Base-by-base conservation (phyloP, 2,113 vertebrate species). In the Pseudorectes ferrugineus region DNA sequence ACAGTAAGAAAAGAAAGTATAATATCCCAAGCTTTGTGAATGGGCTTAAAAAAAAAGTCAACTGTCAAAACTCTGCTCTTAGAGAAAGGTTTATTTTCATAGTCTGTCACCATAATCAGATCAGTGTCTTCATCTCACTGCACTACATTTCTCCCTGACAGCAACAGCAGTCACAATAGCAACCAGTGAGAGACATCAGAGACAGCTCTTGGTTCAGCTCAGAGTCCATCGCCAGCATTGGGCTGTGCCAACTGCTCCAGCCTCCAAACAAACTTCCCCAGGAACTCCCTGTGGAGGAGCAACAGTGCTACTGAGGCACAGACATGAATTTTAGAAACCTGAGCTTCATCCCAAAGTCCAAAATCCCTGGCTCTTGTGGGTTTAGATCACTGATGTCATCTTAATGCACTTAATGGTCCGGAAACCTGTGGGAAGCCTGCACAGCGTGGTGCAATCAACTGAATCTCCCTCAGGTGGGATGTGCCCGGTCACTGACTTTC, bases 51-150 rank as follows among this genome's bases (percentile, higher is more conserved):
- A 73, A 77, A 76, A 54, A 35, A 38, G 14, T 28, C 38, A 78
- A 21, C 52, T 78, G 48, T 75, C 89, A 78, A 71, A 90, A 77
- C 40, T 57, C 49, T 83, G 20, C n/a, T 91, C 48, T 73, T n/a
- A 51, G 57, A 86, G 65, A 59, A 76, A 58, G 46, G 86, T 84
- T 91, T 91, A 57, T 94, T 93, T 95, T 77, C 91, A 58, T n/a
- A 85, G 55, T 51, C 59, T 93, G 68, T 71, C 85, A 43, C 29
- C 61, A 42, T 70, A 77, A 92, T 66, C 68, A 70, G 79, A 92
- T 90, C 75, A 70, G 76, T 25, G 38, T 58, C 75, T 88, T 73
- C 67, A 42, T 81, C 88, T 80, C 49, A 10, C 33, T 46, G 67
- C 38, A 31, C 72, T 58, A 29, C 61, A 7, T 70, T 82, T 76